Conservation (phyloP, 2,888 invertebrate species). For the Sarcophaga carnaria region DNA sequence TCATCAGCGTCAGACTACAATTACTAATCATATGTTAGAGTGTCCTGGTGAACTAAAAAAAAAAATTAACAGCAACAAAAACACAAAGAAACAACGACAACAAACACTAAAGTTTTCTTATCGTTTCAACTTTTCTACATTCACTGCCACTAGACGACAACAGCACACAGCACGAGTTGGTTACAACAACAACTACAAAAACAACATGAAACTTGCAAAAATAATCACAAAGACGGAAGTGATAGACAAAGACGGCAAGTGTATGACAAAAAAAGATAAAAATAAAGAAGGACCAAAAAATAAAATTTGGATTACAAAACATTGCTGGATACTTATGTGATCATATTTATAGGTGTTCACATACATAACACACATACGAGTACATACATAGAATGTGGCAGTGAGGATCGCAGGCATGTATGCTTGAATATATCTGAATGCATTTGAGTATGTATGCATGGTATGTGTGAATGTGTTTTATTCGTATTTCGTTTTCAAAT, state of each 20-base stretch:
- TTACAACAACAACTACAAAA: slow-evolving; percentile 25
- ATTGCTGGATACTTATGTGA: not conserved
- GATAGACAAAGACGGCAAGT: not conserved
- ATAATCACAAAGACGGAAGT: slow-evolving; percentile 32
- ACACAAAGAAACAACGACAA: not conserved
- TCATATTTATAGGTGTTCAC: not conserved
- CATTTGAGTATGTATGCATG: not conserved
- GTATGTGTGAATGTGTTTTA: not conserved
- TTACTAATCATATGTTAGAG: slow-evolving; percentile 69
- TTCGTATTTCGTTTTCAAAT: slow-evolving; percentile 29
- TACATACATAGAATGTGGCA: too few species aligned
- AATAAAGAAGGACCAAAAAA: not conserved
- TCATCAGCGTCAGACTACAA: slow-evolving; percentile 68
- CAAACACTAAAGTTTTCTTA: slow-evolving; percentile 55
- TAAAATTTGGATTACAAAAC: slow-evolving; percentile 9
- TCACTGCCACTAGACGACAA: slow-evolving; percentile 44
- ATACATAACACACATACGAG: not conserved
- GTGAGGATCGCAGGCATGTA: too few species aligned
- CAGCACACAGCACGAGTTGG: not conserved
- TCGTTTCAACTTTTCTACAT: slow-evolving; percentile 57
- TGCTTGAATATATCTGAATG: not conserved
- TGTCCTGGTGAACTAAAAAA: slow-evolving; percentile 62
- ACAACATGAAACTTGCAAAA: slow-evolving; percentile 37
- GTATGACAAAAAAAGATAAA: not conserved
- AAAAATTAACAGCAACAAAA: slow-evolving; percentile 30